Evolutionary conservation across 2,888 invertebrate genomes (phyloP).

Genomic region (Octodonta nipae): DNA sequence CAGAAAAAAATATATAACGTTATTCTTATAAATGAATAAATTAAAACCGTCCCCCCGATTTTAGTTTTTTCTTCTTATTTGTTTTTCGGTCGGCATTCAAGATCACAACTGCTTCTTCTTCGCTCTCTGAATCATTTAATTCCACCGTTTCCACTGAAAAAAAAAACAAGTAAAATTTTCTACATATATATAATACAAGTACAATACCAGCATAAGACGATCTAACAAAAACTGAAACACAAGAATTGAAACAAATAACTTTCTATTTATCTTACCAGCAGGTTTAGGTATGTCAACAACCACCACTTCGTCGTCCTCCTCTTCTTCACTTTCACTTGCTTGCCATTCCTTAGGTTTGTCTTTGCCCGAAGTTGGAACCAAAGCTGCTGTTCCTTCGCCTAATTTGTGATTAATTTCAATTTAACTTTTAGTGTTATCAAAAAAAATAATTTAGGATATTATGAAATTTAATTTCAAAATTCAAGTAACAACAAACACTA

Average conservation of each 20-base stretch:
- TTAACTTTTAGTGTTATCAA: too few relatives aligned
- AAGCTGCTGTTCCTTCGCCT: conserved; percentile 32
- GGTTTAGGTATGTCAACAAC: conserved; percentile 15
- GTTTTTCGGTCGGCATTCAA: conserved; percentile 24
- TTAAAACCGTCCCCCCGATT: conserved; percentile 4
- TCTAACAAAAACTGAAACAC: neutral
- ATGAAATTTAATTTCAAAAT: too few relatives aligned
- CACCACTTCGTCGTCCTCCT: conserved; percentile 19
- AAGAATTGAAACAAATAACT: conserved; percentile 3
- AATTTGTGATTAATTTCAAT: too few relatives aligned
- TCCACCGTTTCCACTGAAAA: conserved; percentile 21
- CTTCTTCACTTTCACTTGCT: conserved; percentile 25
- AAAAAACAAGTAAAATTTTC: too few relatives aligned
- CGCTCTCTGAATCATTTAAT: conserved; percentile 25
- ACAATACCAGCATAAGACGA: too few relatives aligned
- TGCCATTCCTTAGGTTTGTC: conserved; percentile 18
- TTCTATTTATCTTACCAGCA: conserved; percentile 10
- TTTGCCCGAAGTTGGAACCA: conserved; percentile 26
- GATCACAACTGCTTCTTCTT: conserved; percentile 32
- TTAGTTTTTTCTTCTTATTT: conserved; percentile 19
- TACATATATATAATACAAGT: too few relatives aligned
- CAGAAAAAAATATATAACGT: too few relatives aligned
- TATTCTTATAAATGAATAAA: too few relatives aligned
- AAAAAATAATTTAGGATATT: too few relatives aligned
- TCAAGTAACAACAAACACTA: too few relatives aligned